Evolutionary conservation across 2,113 vertebrate genomes (phyloP).

Genomic region (Oryzias curvinotus): DNA sequence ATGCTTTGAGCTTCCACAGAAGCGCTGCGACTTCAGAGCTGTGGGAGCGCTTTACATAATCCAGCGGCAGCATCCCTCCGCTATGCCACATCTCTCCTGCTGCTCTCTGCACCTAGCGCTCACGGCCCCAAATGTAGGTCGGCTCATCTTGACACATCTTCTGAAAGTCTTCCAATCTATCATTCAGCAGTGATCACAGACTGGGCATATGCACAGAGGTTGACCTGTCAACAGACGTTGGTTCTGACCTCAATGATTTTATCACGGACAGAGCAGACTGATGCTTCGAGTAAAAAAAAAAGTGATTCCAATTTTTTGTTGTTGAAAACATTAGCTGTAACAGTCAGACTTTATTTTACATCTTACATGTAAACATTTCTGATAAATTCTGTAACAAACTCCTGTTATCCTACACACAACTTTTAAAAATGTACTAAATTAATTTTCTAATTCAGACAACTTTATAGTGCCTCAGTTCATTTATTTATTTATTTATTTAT

Average conservation of each 20-base stretch:
- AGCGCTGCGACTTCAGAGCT: conserved; percentile 67
- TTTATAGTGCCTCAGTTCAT: conserved; percentile 6
- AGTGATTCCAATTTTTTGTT: conserved; percentile 24
- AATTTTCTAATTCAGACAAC: conserved; percentile 24
- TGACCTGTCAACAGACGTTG: conserved; percentile 23
- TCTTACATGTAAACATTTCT: conserved; percentile 44
- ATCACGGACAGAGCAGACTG: conserved; percentile 3
- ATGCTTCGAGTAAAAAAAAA: conserved; percentile 22
- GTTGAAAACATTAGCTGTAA: conserved; percentile 44
- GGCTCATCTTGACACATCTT: conserved; percentile 45
- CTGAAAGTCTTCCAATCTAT: conserved; percentile 50
- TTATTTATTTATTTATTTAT: conserved; percentile 13
- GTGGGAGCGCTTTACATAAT: conserved; percentile 76
- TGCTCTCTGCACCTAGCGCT: conserved; percentile 49
- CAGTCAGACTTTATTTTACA: conserved; percentile 55
- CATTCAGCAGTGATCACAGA: conserved; percentile 43
- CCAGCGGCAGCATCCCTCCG: conserved; percentile 61
- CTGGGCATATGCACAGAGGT: conserved; percentile 18
- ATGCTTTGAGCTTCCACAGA: conserved; percentile 66
- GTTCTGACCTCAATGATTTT: conserved; percentile 13
- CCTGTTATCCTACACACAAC: conserved; percentile 24
- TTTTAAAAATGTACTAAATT: conserved; percentile 39
- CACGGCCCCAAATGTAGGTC: conserved; percentile 51
- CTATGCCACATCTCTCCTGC: conserved; percentile 55
- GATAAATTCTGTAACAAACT: conserved; percentile 35